Evolutionary conservation across 2,888 invertebrate genomes (phyloP).

Genomic region (Phytoseiulus persimilis): DNA sequence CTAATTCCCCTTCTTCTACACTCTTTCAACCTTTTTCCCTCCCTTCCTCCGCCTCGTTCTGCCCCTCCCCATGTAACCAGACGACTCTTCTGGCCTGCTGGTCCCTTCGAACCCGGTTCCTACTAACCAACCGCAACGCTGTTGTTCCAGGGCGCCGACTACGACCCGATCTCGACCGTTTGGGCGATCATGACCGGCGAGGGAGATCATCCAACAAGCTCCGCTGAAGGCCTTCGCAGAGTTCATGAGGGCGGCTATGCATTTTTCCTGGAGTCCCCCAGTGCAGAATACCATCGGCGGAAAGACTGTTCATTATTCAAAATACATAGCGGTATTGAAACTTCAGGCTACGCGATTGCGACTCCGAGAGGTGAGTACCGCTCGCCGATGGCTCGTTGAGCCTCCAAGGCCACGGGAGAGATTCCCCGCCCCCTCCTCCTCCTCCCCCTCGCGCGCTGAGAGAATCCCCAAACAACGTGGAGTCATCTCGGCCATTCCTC

Average conservation of each 20-base stretch:
- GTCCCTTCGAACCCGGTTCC: not conserved
- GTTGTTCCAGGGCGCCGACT: slow-evolving; percentile 11
- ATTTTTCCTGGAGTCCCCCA: slow-evolving; percentile 15
- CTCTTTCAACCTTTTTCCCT: too few relatives aligned
- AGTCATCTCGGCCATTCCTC: too few relatives aligned
- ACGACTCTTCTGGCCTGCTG: not conserved
- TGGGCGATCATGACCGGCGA: slow-evolving; percentile 33
- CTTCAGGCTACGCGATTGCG: slow-evolving; percentile 21
- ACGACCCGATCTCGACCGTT: slow-evolving; percentile 32
- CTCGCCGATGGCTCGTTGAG: not conserved
- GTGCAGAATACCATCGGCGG: slow-evolving; percentile 24
- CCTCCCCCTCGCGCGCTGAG: too few relatives aligned
- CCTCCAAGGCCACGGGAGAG: not conserved
- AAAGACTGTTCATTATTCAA: slow-evolving; percentile 21
- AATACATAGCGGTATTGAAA: slow-evolving; percentile 18
- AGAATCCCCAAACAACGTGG: too few relatives aligned
- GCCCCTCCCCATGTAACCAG: too few relatives aligned
- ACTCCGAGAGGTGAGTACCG: slow-evolving; percentile 11
- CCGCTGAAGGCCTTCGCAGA: slow-evolving; percentile 24
- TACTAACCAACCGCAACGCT: not conserved
- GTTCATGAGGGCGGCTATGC: slow-evolving; percentile 31
- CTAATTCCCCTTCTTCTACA: not conserved
- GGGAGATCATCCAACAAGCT: not conserved
- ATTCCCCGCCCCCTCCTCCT: not conserved
- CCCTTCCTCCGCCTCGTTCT: too few relatives aligned